phyloP scores from a whole-genome alignment of 2,797 vertebrate genomes.

The Acrossocheilus wenchowensis region DNA sequence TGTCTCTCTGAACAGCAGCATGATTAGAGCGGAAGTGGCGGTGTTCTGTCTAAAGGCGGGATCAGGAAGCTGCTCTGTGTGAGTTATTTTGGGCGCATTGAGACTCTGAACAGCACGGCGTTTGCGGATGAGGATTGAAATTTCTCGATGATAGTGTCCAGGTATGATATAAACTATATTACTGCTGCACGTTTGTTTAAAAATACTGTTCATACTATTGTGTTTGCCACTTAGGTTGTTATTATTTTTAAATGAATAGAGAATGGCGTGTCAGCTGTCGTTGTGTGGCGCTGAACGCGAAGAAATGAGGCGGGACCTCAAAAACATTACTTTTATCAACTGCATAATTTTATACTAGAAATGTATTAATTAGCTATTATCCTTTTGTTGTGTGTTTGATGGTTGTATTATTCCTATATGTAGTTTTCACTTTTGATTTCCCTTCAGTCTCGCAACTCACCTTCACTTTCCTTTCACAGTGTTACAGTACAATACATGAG shows the following conservation, averaged over 20 bases:
- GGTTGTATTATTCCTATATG: background rate
- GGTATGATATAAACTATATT: constrained; percentile 9
- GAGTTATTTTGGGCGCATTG: constrained; percentile 33
- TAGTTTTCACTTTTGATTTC: background rate
- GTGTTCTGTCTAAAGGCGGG: constrained; percentile 47
- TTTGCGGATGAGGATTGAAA: background rate
- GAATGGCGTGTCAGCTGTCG: background rate
- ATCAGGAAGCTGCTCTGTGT: constrained; percentile 37
- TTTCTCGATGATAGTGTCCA: background rate
- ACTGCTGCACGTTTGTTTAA: no score
- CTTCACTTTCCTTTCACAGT: background rate
- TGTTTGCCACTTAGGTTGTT: background rate
- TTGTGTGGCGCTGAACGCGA: background rate
- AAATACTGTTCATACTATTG: background rate
- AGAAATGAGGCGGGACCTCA: background rate
- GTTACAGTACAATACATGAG: no score
- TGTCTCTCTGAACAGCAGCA: background rate
- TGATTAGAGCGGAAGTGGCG: background rate
- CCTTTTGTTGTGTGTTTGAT: no score
- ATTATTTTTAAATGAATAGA: background rate
- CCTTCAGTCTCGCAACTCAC: background rate
- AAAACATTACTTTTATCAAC: background rate
- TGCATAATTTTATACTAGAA: background rate
- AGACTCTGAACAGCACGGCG: background rate
- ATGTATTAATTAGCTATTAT: no score